Percentiles rank a stretch among this genome's conserved stretches.
phyloP scores from a whole-genome alignment of 2,888 invertebrate species.

The Folsomia manolachei region DNA sequence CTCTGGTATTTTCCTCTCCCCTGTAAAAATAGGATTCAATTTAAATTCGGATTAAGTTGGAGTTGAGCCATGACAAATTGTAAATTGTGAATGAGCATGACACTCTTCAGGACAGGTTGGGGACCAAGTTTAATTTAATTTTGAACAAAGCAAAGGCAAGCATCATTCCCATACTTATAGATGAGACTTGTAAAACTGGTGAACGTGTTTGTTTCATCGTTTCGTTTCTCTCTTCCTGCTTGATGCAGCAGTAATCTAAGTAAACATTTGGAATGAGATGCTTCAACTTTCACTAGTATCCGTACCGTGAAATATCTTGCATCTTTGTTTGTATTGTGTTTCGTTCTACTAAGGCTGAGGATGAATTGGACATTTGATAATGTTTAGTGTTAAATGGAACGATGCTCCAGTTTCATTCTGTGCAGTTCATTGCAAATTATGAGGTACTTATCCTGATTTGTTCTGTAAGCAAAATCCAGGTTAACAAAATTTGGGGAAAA shows the following conservation, averaged over 20 bases:
- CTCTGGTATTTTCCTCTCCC: too few relatives aligned
- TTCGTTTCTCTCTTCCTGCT: neutral
- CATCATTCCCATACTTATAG: neutral
- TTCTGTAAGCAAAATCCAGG: neutral
- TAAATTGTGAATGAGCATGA: neutral
- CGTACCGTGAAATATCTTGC: too few relatives aligned
- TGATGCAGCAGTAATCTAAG: neutral
- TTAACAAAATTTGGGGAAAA: neutral
- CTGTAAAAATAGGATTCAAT: neutral
- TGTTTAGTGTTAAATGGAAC: too few relatives aligned
- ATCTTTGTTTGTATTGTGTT: too few relatives aligned
- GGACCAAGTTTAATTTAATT: neutral
- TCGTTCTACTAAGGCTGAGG: too few relatives aligned
- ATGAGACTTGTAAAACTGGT: too few relatives aligned
- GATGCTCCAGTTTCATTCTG: too few relatives aligned
- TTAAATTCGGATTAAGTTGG: slow-evolving; percentile 1
- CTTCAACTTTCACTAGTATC: too few relatives aligned
- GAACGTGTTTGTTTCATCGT: neutral
- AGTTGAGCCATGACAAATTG: slow-evolving; percentile 15
- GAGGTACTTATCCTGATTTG: neutral
- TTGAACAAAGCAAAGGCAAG: neutral
- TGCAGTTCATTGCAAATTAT: neutral
- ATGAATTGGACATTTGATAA: too few relatives aligned
- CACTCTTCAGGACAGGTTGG: neutral
- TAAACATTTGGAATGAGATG: neutral